Evolutionary conservation across 2,113 vertebrate genomes (phyloP), one percentile per base, ranked within the genome.

Genomic region (Lepidothrix coronata): DNA sequence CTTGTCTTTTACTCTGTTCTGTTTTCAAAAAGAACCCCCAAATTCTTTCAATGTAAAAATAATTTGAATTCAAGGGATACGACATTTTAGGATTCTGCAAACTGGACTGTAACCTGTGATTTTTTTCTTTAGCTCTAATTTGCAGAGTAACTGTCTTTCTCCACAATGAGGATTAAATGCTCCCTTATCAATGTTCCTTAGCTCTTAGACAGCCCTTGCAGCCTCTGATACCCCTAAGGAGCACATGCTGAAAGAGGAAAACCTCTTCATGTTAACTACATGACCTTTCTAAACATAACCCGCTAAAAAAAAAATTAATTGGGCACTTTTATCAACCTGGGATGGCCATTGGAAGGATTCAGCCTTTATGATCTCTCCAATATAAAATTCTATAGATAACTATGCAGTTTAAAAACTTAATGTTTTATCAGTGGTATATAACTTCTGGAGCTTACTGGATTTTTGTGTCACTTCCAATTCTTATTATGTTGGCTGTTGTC

Each of bases 71-170:
- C 22, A 49, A 93, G n/a, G 14, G 22, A n/a, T 44, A 46, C 15
- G 91, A 37, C 25, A 72, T 95, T 95, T 95, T 92, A 89, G 71
- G 58, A 52, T 75, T 61, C 49, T 85, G 48, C 51, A 75, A 80
- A 73, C 44, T 85, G 57, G 67, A 43, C 19, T 11, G 62, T 88
- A 83, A 84, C 68, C 55, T 66, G 18, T 89, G 48, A 85, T 85
- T 75, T 89, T 85, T 79, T 91, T 22, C 51, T 78, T 85, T 71
- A 31, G 25, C 12, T 95, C 35, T 82, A 54, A 79, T 85, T 85
- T 94, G 49, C 55, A 74, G 35, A 41, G 39, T 84, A 58, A 82
- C 83, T 77, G 18, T 67, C 62, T 88, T 88, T 61, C 24, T 77
- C 51, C 48, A 31, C 43, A 52, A 3, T 16, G 58, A 82, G 68